Percentiles rank a stretch among this genome's conserved stretches.
These are phyloP conservation scores for Leucania comma DNA, from an alignment of 2,888 invertebrate genomes.

Conservation along the genomic window DNA sequence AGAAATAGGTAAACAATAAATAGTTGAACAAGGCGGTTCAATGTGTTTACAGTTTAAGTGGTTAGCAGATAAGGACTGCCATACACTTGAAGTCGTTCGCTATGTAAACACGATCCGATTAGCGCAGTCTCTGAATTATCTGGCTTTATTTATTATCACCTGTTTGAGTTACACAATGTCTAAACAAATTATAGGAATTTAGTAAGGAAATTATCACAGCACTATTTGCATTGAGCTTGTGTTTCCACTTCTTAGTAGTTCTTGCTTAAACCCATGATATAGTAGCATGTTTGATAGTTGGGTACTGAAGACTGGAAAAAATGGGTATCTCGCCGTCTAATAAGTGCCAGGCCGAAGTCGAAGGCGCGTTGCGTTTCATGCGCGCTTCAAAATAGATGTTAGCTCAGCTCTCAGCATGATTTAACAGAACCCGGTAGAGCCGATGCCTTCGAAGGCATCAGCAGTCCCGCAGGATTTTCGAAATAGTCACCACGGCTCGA, in stretches of 20 bases:
- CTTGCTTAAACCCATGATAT: no score
- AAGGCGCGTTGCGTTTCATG: no score
- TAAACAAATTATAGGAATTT: conserved; percentile 31
- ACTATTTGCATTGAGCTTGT: not conserved
- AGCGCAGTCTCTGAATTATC: conserved; percentile 83
- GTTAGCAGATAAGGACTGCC: conserved; percentile 74
- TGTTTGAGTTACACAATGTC: conserved; percentile 75
- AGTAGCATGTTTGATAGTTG: no score
- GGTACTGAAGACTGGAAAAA: no score
- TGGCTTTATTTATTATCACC: conserved; percentile 84
- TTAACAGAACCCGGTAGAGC: no score
- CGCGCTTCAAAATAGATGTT: no score
- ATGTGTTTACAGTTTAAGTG: conserved; percentile 84
- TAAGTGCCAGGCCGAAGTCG: no score
- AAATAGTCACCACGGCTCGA: no score
- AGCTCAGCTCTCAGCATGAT: no score
- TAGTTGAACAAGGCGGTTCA: conserved; percentile 80
- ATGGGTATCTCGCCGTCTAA: no score
- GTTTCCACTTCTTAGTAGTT: not conserved
- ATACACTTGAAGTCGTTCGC: conserved; percentile 75
- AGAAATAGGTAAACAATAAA: conserved; percentile 85
- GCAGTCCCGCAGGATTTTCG: no score
- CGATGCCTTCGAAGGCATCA: no score
- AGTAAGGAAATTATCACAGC: not conserved
- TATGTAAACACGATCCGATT: conserved; percentile 88